Conservation (phyloP, 2,113 vertebrate species). For the Paedocypris sp. region DNA sequence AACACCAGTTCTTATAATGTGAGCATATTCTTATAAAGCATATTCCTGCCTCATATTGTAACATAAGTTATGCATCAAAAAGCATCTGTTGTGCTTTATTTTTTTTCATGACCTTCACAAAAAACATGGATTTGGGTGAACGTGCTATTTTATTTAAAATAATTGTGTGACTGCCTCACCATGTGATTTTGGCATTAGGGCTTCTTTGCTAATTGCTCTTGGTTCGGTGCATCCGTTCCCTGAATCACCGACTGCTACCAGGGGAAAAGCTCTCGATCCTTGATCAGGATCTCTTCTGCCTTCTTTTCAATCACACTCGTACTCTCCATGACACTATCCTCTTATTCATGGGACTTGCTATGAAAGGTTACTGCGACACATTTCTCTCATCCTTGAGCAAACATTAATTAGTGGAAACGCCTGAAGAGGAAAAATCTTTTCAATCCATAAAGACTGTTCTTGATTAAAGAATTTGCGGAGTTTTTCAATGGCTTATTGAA, state of each 20-base stretch:
- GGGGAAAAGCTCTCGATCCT: constrained; percentile 24
- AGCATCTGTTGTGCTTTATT: too few species aligned
- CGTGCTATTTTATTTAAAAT: too few species aligned
- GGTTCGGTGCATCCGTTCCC: constrained; percentile 23
- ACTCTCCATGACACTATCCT: background rate
- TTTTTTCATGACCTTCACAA: too few species aligned
- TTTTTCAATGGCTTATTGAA: constrained; percentile 13
- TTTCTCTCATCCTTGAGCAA: constrained; percentile 24
- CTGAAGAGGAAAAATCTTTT: constrained; percentile 22
- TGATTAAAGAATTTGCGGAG: constrained; percentile 21
- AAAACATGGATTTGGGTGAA: too few species aligned
- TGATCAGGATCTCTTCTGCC: constrained; percentile 8
- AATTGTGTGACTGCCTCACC: too few species aligned
- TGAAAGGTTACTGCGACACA: constrained; percentile 23
- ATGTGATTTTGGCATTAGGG: constrained; percentile 29
- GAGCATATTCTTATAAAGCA: too few species aligned
- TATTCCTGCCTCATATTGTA: too few species aligned
- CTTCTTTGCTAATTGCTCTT: constrained; percentile 31
- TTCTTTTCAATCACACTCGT: background rate
- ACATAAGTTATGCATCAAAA: too few species aligned
- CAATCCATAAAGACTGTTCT: constrained; percentile 6
- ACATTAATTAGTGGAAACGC: constrained; percentile 26
- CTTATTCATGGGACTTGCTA: constrained; percentile 1
- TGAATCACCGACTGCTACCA: constrained; percentile 32
- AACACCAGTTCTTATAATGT: too few species aligned